Conservation (phyloP, 2,113 vertebrate genomes). For the Rhabdomys dilectus region DNA sequence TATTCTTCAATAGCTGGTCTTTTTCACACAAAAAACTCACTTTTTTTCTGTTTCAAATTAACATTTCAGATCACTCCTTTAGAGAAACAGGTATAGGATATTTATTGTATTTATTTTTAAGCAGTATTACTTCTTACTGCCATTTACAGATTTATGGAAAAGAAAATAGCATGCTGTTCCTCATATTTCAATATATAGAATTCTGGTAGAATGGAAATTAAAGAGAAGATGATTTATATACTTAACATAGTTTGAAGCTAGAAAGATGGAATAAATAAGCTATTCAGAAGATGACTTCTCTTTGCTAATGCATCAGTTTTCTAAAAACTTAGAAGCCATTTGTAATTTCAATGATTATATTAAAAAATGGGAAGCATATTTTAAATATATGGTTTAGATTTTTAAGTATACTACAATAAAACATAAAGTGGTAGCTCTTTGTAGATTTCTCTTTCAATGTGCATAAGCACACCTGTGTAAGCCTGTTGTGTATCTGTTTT, state of each 20-base stretch:
- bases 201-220: not conserved
- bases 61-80: slow-evolving; percentile 8
- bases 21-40: slow-evolving; percentile 15
- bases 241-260: not conserved
- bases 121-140: not conserved
- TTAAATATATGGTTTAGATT: not conserved
- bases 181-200: not conserved
- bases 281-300: not conserved
- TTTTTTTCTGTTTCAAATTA: slow-evolving; percentile 30
- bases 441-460: not conserved
- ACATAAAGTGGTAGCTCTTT: not conserved
- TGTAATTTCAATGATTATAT: not conserved
- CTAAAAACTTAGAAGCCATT: slow-evolving; percentile 2
- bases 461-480: not conserved
- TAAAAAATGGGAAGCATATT: not conserved
- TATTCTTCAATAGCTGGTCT: not conserved
- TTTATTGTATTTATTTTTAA: slow-evolving; percentile 4
- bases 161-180: not conserved
- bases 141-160: not conserved
- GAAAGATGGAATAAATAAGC: not conserved
- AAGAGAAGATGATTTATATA: not conserved
- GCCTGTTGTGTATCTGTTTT: not conserved
- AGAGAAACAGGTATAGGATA: not conserved
- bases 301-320: not conserved
- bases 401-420: not conserved